Evolutionary conservation across 1,140 invertebrate species (phyloP), one percentile per base, ranked within the genome.

Genomic region (Physella acuta): DNA sequence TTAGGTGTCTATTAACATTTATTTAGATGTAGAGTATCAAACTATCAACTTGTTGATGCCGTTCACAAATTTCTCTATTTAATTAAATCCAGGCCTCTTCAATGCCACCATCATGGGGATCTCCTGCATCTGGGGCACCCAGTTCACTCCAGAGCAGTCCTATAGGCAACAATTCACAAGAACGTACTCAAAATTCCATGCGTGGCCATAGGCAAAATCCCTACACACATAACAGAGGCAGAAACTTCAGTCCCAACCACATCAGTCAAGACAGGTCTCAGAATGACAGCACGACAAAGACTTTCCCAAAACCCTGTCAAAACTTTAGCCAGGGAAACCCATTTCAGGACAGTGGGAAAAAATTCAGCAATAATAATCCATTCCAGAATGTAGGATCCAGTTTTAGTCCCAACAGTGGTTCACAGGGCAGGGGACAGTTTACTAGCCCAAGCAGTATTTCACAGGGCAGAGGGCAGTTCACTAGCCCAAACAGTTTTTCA

Each of bases 351-450:
- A 4, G 34, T 2, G 30, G 33, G 24, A 28, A 60, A 17, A 60
- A 37, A 14, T 60, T 60, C 58, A 60, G 58, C n/a, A 36, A 8
- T 36, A 34, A 60, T 24, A 60, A 60, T 60, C 58, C 58, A 60
- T 60, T 14, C n/a, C 58, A 60, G 37, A 60, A 24, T 33, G 33
- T 14, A 20, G 55, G 55, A 30, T 31, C 30, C 11, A 56, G 3
- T n/a, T 56, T 56, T 20, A 56, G 55, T 30, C 55, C 55, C 3
- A 3, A 20, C 26, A 56, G 33, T n/a, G 28, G 28, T 28, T 56
- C 33, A 14, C 55, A 56, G 55, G 4, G n/a, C 16, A 30, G 20
- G 2, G 33, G 26, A 3, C n/a, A n/a, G n/a, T n/a, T n/a, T n/a
- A n/a, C n/a, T n/a, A n/a, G n/a, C n/a, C n/a, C n/a, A n/a, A n/a